These are phyloP conservation scores for Spodoptera picta DNA, from an alignment of 2,888 invertebrate genomes.

Conservation along the genomic window DNA sequence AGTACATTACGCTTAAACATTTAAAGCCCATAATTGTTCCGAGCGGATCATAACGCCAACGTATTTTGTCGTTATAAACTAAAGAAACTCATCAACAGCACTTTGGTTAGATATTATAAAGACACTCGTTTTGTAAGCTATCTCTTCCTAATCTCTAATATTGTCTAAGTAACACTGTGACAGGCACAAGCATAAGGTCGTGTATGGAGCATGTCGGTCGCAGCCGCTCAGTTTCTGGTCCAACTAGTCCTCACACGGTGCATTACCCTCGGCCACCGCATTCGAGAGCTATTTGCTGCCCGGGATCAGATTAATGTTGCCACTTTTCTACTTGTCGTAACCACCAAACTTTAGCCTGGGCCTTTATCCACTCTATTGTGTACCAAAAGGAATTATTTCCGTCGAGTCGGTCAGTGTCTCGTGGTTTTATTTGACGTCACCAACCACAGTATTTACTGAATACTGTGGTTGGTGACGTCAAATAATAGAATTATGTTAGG, in stretches of 20 bases:
- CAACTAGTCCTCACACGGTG: conserved; percentile 82
- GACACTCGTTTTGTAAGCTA: too few species aligned
- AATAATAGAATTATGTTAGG: not conserved
- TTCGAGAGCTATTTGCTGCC: conserved; percentile 84
- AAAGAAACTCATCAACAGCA: not conserved
- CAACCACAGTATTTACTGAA: too few species aligned
- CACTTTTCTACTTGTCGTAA: conserved; percentile 85
- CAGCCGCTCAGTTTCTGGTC: conserved; percentile 79
- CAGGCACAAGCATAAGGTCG: conserved; percentile 23
- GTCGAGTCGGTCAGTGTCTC: conserved; percentile 27
- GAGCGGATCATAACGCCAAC: too few species aligned
- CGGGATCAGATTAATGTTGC: conserved; percentile 87
- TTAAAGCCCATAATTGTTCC: too few species aligned
- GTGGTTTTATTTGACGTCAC: too few species aligned
- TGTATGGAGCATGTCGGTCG: conserved; percentile 63
- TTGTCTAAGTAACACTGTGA: not conserved
- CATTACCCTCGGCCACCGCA: conserved; percentile 85
- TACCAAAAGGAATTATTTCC: conserved; percentile 49
- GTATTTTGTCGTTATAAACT: too few species aligned
- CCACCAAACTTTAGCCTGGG: conserved; percentile 70
- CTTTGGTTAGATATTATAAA: not conserved
- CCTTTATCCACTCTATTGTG: conserved; percentile 61
- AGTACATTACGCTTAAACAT: too few species aligned
- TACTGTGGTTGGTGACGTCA: conserved; percentile 1
- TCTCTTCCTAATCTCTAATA: too few species aligned